These are phyloP conservation scores for Orchesella flavescens DNA, from an alignment of 2,888 invertebrate species.

Conservation along the genomic window DNA sequence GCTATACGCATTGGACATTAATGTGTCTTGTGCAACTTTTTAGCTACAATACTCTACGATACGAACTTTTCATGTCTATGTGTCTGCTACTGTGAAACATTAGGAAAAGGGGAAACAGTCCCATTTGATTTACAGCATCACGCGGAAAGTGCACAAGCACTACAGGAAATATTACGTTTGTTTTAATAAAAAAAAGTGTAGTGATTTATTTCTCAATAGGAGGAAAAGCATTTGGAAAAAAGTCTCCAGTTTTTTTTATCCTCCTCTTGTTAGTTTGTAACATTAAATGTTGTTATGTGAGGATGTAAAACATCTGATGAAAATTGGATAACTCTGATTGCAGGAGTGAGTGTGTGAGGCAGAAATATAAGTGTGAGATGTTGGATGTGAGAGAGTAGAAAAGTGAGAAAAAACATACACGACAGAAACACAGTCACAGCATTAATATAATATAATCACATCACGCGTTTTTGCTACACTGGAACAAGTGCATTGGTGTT, in stretches of 20 bases:
- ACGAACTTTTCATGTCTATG: neutral
- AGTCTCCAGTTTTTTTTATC: slow-evolving; percentile 5
- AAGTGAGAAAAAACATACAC: slow-evolving; percentile 35
- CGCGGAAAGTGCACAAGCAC: neutral
- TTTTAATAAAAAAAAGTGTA: slow-evolving; percentile 59
- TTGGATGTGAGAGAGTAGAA: slow-evolving; percentile 11
- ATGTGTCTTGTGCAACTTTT: too few species aligned
- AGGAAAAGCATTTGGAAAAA: slow-evolving; percentile 16
- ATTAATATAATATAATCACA: slow-evolving; percentile 44
- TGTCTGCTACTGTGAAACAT: neutral
- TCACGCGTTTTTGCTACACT: neutral
- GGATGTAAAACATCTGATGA: slow-evolving; percentile 52
- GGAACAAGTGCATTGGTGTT: neutral
- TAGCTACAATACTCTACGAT: too few species aligned
- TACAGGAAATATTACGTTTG: slow-evolving; percentile 55
- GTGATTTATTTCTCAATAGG: slow-evolving; percentile 58
- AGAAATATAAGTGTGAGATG: too few species aligned
- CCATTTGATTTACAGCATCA: slow-evolving; percentile 47
- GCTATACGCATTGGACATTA: neutral
- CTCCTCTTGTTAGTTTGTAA: slow-evolving; percentile 2
- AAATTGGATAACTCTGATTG: slow-evolving; percentile 55
- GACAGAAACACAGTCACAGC: slow-evolving; percentile 25
- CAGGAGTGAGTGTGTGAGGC: neutral
- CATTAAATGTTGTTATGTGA: slow-evolving; percentile 34
- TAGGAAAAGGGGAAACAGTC: slow-evolving; percentile 32